A percentile compares a stretch with the other conserved stretches of the same genome.
These are phyloP conservation scores for Cheilosia urbana DNA, from an alignment of 2,888 invertebrate genomes.

Conservation along the genomic window DNA sequence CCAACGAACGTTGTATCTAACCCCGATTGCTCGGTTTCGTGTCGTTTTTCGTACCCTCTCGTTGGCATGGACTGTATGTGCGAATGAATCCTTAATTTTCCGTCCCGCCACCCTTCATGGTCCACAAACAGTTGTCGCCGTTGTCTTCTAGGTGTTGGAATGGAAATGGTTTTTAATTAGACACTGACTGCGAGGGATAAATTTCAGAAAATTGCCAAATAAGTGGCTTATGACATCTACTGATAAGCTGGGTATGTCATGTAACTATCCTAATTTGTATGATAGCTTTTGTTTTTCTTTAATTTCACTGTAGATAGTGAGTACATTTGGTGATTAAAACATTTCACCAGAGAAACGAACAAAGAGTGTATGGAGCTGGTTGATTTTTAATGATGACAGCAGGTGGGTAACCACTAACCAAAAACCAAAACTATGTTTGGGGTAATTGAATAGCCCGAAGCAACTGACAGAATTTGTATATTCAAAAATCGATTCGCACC, in stretches of 20 bases:
- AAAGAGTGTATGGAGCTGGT: too few species aligned
- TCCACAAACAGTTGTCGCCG: conserved; percentile 25
- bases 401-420: too few species aligned
- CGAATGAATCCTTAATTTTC: not conserved
- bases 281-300: conserved; percentile 7
- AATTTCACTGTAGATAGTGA: conserved; percentile 9
- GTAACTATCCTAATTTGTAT: conserved; percentile 54
- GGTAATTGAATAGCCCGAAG: too few species aligned
- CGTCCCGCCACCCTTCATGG: not conserved
- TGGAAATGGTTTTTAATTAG: conserved; percentile 70
- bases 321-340: not conserved
- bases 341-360: not conserved
- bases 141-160: conserved; percentile 5
- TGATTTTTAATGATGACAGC: too few species aligned
- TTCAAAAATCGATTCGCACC: not conserved
- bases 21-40: conserved; percentile 1
- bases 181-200: conserved; percentile 57
- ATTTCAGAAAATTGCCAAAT: conserved; percentile 66
- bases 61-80: conserved; percentile 43
- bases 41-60: conserved; percentile 18
- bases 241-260: conserved; percentile 58
- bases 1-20: conserved; percentile 39
- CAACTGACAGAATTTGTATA: not conserved
- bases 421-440: too few species aligned
- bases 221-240: conserved; percentile 70